These are phyloP conservation scores for Macquaria australasica DNA, from an alignment of 2,113 vertebrate species.

Conservation along the genomic window DNA sequence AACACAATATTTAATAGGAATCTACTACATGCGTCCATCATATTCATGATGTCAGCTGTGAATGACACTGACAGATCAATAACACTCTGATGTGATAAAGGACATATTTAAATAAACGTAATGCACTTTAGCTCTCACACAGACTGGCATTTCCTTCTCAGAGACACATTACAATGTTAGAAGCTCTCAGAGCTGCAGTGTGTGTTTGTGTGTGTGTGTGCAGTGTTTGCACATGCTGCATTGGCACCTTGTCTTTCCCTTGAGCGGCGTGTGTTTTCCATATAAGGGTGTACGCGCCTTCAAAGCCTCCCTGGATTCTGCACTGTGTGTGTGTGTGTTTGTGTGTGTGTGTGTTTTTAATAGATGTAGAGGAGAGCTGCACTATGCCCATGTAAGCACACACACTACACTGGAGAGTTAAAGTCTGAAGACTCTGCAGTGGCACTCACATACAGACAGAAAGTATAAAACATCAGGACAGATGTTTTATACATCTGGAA, in stretches of 20 bases:
- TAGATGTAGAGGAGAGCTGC: conserved; percentile 62
- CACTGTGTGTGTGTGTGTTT: conserved; percentile 36
- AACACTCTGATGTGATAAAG: background rate
- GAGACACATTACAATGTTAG: background rate
- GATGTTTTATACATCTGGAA: background rate
- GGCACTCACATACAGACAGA: conserved; percentile 1
- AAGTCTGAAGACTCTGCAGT: conserved; percentile 32
- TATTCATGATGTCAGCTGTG: background rate
- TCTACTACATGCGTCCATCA: background rate
- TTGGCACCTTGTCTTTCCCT: conserved; percentile 71
- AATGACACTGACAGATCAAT: background rate
- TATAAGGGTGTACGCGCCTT: conserved; percentile 79
- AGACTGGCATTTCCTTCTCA: background rate
- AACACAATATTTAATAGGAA: background rate
- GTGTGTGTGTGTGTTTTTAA: conserved; percentile 66
- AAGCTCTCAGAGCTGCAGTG: background rate
- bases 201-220: conserved; percentile 18
- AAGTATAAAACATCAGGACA: background rate
- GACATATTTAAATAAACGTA: background rate
- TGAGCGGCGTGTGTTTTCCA: conserved; percentile 70
- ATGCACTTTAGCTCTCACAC: fast-evolving
- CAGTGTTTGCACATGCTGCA: conserved; percentile 30
- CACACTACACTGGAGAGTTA: conserved; percentile 45
- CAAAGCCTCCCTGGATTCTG: conserved; percentile 60
- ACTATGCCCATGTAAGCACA: conserved; percentile 83